phyloP scores from a whole-genome alignment of 1,140 invertebrate genomes.

The Drosophila guanche region DNA sequence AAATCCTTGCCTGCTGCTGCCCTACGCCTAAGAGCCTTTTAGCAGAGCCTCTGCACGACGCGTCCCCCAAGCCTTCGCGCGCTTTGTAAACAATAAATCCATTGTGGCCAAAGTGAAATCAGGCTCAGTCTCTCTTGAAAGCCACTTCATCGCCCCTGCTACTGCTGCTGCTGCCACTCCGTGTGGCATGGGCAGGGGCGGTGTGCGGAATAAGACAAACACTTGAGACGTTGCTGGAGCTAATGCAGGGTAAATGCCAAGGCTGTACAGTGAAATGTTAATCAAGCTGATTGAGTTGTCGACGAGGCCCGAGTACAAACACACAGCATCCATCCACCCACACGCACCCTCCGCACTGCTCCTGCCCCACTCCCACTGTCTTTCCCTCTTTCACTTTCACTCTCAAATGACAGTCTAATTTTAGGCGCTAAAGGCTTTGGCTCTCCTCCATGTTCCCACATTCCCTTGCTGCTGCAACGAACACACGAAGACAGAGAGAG shows the following conservation, averaged over 20 bases:
- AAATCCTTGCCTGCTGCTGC: conserved; percentile 22
- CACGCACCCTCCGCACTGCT: neutral
- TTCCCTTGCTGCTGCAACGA: conserved; percentile 8
- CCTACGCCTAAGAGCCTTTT: conserved; percentile 61
- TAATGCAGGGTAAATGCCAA: conserved; percentile 74
- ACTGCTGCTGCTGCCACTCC: neutral
- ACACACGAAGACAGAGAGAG: too few relatives aligned
- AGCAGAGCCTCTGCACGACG: conserved; percentile 48
- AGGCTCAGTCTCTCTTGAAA: conserved; percentile 62
- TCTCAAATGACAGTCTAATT: conserved; percentile 67
- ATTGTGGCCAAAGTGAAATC: conserved; percentile 80
- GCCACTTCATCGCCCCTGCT: conserved; percentile 44
- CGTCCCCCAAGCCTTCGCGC: neutral
- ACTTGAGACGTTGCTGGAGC: conserved; percentile 70
- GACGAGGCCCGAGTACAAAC: conserved; percentile 44
- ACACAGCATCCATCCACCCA: conserved; percentile 2
- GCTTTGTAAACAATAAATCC: conserved; percentile 75
- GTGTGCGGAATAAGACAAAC: conserved; percentile 49
- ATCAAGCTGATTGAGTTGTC: conserved; percentile 82
- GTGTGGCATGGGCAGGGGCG: conserved; percentile 18
- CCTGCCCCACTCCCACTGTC: neutral
- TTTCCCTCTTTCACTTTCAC: conserved; percentile 20
- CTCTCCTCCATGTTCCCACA: neutral
- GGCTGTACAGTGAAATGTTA: conserved; percentile 77
- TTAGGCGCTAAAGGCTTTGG: conserved; percentile 73